These are phyloP conservation scores for Lanius ludovicianus DNA, from an alignment of 2,113 vertebrate genomes.

Conservation along the genomic window DNA sequence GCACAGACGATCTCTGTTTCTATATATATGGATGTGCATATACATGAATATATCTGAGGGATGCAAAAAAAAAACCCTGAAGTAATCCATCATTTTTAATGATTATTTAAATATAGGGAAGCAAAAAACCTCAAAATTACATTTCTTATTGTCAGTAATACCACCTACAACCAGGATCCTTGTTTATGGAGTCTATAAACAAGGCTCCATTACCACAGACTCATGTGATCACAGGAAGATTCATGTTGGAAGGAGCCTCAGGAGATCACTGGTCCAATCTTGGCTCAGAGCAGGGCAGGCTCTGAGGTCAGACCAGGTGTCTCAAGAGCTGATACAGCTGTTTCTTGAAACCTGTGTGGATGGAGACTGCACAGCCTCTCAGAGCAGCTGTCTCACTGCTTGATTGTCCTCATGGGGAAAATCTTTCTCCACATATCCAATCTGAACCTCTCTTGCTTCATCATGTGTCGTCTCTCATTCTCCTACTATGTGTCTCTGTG, in stretches of 20 bases:
- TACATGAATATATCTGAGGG: not conserved
- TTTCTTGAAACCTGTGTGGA: not conserved
- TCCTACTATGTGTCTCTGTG: not conserved
- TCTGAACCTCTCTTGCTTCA: not conserved
- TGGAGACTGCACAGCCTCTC: not conserved
- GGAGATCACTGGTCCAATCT: not conserved
- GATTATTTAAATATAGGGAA: conserved; percentile 11
- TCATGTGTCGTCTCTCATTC: not conserved
- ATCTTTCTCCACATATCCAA: not conserved
- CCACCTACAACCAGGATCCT: not conserved
- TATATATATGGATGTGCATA: not conserved
- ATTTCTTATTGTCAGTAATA: not conserved
- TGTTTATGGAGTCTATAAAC: not conserved
- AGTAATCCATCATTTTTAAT: conserved; percentile 22
- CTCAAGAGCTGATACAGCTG: not conserved
- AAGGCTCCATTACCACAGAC: not conserved
- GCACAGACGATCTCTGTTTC: not conserved
- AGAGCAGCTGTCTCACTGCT: not conserved
- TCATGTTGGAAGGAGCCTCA: not conserved
- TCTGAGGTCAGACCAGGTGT: not conserved
- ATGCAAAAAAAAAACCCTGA: not conserved
- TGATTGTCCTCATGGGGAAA: not conserved
- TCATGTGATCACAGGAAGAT: not conserved
- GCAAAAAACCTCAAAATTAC: not conserved
- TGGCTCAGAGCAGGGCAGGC: not conserved